phyloP scores from a whole-genome alignment of 2,888 invertebrate species.

The Phaonia tiefii region DNA sequence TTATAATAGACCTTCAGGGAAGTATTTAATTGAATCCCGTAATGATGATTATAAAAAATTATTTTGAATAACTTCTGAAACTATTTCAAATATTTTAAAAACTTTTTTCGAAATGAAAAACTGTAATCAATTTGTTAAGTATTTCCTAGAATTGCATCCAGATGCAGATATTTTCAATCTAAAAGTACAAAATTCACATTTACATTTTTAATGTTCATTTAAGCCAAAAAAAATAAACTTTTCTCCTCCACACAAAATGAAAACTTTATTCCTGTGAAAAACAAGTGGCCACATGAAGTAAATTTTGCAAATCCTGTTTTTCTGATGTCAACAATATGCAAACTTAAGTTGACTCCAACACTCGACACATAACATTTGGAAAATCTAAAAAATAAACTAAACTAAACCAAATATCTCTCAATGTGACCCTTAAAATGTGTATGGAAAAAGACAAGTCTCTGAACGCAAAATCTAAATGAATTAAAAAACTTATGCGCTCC shows the following conservation, averaged over 20 bases:
- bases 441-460: slow-evolving; percentile 24
- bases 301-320: slow-evolving; percentile 46
- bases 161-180: background rate
- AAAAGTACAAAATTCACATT: background rate
- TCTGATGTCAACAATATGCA: slow-evolving; percentile 47
- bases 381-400: too few relatives aligned
- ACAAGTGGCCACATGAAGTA: slow-evolving; percentile 64
- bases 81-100: too few relatives aligned
- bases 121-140: background rate
- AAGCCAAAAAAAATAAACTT: slow-evolving; percentile 11
- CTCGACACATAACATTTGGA: too few relatives aligned
- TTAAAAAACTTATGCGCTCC: slow-evolving; percentile 64
- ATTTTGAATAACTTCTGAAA: too few relatives aligned
- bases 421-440: background rate
- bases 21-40: too few relatives aligned
- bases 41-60: too few relatives aligned
- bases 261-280: slow-evolving; percentile 26
- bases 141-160: background rate
- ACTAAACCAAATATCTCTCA: background rate
- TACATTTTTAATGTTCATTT: slow-evolving; percentile 19
- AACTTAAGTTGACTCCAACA: slow-evolving; percentile 61
- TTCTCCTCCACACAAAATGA: background rate
- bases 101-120: background rate
- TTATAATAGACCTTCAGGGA: too few relatives aligned
- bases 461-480: slow-evolving; percentile 64